phyloP scores from a whole-genome alignment of 2,888 invertebrate genomes.

The Agapostemon virescens region DNA sequence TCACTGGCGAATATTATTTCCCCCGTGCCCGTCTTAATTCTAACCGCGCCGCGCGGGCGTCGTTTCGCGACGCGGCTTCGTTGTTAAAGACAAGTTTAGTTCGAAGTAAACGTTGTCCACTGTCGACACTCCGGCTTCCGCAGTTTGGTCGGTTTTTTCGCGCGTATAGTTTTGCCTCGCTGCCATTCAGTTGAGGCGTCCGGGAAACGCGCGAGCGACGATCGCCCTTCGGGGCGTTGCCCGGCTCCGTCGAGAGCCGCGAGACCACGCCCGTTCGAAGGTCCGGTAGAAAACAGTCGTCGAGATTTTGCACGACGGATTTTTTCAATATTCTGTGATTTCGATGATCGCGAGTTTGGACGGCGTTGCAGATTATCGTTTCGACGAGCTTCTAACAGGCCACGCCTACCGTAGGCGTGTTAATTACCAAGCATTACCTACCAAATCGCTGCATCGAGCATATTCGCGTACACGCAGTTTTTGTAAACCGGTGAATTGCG shows the following conservation, averaged over 20 bases:
- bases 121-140: not conserved
- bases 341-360: too few relatives aligned
- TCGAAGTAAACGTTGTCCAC: not conserved
- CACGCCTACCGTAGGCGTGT: not conserved
- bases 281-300: not conserved
- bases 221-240: not conserved
- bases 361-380: not conserved
- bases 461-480: not conserved
- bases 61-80: not conserved
- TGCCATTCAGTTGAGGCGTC: not conserved
- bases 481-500: not conserved
- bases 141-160: not conserved
- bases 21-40: not conserved
- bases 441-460: not conserved
- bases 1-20: constrained; percentile 25
- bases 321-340: not conserved
- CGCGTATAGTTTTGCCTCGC: not conserved
- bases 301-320: not conserved
- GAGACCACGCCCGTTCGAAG: not conserved
- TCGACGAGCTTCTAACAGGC: too few relatives aligned
- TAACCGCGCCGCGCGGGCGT: too few relatives aligned
- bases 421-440: too few relatives aligned
- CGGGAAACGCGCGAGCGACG: not conserved
- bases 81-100: not conserved
- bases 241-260: not conserved